Evolutionary conservation across 2,797 vertebrate genomes (phyloP).

Genomic region (Trichosurus vulpecula): DNA sequence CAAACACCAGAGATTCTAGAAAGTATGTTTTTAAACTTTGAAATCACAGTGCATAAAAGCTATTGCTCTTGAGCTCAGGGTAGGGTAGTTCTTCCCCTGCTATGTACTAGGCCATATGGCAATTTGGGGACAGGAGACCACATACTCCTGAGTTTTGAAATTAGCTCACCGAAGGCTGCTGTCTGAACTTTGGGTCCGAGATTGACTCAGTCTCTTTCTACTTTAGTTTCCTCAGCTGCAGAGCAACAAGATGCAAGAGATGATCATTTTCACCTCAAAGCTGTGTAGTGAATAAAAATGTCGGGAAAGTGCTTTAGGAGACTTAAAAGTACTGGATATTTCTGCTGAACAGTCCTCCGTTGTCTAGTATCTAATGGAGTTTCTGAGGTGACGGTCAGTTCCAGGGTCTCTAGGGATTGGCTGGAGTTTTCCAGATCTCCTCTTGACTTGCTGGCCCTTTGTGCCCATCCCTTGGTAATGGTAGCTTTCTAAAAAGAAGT

Average conservation of each 20-base stretch:
- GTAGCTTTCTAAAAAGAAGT: not conserved
- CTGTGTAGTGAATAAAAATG: conserved; percentile 57
- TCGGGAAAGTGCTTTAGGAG: conserved; percentile 66
- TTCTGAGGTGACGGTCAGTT: conserved; percentile 47
- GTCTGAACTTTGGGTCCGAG: not conserved
- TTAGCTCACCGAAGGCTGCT: not conserved
- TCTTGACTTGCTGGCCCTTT: conserved; percentile 33
- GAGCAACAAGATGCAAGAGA: conserved; percentile 59
- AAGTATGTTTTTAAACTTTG: conserved; percentile 8
- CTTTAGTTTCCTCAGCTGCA: conserved; percentile 59
- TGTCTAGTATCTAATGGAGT: conserved; percentile 43
- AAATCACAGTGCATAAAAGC: not conserved
- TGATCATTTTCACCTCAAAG: conserved; percentile 69
- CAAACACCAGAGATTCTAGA: conserved; percentile 19
- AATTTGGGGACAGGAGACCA: not conserved
- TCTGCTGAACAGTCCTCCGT: conserved; percentile 17
- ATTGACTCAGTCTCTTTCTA: not conserved
- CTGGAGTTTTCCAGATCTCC: conserved; percentile 14
- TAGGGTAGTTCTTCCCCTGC: not conserved
- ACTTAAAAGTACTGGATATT: conserved; percentile 19
- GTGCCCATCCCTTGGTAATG: conserved; percentile 15
- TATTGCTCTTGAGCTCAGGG: not conserved
- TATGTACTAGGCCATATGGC: not conserved
- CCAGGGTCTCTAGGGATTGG: not conserved
- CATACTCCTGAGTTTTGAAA: not conserved